Conservation (phyloP, 2,797 vertebrate species). For the Natrix natrix region DNA sequence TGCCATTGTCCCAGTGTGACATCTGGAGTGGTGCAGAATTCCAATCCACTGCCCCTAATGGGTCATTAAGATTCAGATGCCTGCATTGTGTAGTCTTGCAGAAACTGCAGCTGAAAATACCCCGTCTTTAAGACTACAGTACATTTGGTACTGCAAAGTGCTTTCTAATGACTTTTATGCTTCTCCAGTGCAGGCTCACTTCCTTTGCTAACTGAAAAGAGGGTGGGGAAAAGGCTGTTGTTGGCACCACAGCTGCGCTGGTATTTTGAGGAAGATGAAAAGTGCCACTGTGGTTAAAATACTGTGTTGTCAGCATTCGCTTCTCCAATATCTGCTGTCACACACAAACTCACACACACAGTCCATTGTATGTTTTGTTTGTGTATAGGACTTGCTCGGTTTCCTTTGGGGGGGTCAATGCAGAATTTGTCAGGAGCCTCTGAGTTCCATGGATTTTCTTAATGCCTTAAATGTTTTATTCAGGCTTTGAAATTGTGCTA, state of each 20-base stretch:
- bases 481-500: background rate
- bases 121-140: background rate
- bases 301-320: constrained; percentile 12
- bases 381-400: background rate
- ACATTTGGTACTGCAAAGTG: background rate
- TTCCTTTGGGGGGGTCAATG: background rate
- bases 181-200: background rate
- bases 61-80: background rate
- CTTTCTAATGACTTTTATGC: background rate
- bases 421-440: background rate
- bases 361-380: background rate
- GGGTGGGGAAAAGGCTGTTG: background rate
- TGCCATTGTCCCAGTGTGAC: background rate
- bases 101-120: constrained; percentile 10
- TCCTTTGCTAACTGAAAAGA: constrained; percentile 7
- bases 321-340: background rate
- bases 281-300: constrained; percentile 1
- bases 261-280: constrained; percentile 19
- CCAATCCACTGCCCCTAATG: background rate
- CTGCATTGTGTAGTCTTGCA: background rate
- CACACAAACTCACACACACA: background rate
- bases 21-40: background rate
- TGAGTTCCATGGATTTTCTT: background rate
- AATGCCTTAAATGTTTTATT: background rate
- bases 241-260: constrained; percentile 27